Base-by-base conservation (phyloP, 2,113 vertebrate species). In the Aleadryas rufinucha region DNA sequence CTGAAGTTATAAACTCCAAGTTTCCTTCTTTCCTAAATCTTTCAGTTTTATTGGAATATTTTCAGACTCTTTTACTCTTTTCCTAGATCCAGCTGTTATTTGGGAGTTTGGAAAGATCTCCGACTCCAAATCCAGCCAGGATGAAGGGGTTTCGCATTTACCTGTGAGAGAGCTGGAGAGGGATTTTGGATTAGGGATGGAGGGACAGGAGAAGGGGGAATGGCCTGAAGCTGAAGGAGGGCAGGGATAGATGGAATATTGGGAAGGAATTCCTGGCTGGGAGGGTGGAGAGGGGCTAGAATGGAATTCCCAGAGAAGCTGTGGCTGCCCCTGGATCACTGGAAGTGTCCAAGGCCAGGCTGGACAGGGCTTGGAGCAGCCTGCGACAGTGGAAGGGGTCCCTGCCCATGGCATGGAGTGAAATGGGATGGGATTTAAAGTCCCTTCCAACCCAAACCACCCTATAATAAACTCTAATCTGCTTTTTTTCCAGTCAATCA, bases 341-440 rank as follows among this genome's bases (percentile, higher is more conserved):
- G 33, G 49, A 0, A 39, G 13, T 19, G 3, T 0, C 22, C 61
- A 3, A 65, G 41, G 8, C 6, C 45, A 30, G 6, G 26, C 0
- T 72, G 60, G 53, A 61, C 2, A 6, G 65, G 16, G 11, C 6
- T 19, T 24, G 70, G 50, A 75, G 8, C 19, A 28, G 0, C 50
- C 56, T 75, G 50, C 0, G 26, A 8, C 0, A 0, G 33, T 9
- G 11, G 56, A 0, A 66, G 12, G 1, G 5, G 8, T n/a, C 45
- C 30, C 45, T 60, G 52, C 3, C 3, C 13, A 5, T 10, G 41
- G 66, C 9, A 59, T 16, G 13, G 35, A 12, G 2, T n/a, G 22
- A 20, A 5, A 35, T 4, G 6, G 7, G 35, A 8, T 50, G 1
- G 1, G 3, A 24, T 37, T 16, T 16, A 14, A 16, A 14, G 6